Evolutionary conservation across 2,888 invertebrate species (phyloP).

Genomic region (Synanthedon andrenaeformis): DNA sequence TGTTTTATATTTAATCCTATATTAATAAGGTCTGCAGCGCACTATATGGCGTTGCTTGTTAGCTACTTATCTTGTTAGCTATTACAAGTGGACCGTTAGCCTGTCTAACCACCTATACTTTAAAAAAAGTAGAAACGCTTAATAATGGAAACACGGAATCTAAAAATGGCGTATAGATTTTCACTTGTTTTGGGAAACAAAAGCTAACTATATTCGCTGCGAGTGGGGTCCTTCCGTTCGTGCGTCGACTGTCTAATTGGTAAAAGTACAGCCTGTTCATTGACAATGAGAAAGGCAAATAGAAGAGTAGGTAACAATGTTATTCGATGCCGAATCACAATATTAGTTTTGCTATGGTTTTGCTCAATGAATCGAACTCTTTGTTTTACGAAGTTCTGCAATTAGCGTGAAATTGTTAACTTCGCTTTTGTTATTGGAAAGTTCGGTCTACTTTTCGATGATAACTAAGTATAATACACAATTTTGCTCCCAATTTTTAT

Average conservation of each 20-base stretch:
- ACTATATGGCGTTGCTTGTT: no score
- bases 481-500: no score
- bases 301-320: constrained; percentile 34
- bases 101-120: no score
- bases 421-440: neutral
- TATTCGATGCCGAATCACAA: constrained; percentile 34
- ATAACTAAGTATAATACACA: no score
- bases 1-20: no score
- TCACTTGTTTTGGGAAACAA: constrained; percentile 60
- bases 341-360: constrained; percentile 10
- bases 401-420: constrained; percentile 15
- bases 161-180: constrained; percentile 19
- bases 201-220: constrained; percentile 25
- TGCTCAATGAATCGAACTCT: constrained; percentile 20
- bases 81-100: no score
- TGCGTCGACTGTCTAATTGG: constrained; percentile 52
- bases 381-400: neutral
- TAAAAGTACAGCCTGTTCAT: constrained; percentile 61
- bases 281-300: constrained; percentile 48
- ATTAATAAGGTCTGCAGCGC: no score
- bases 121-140: neutral
- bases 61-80: no score
- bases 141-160: constrained; percentile 6
- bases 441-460: no score
- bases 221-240: constrained; percentile 16